Evolutionary conservation across 1,140 invertebrate genomes (phyloP).

Genomic region (Nasonia vitripennis): DNA sequence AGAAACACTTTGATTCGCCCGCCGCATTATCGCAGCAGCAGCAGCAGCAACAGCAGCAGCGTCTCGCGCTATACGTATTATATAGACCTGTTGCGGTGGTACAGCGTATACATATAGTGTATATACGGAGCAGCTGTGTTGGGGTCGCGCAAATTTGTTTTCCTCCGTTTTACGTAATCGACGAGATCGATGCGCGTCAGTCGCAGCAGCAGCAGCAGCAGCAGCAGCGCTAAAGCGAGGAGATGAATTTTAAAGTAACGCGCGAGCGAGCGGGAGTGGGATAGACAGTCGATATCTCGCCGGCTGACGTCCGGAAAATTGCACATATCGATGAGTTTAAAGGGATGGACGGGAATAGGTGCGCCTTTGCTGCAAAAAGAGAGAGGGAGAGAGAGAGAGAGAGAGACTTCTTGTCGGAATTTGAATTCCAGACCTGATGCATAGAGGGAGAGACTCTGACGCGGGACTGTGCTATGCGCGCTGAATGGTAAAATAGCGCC

Average conservation of each 20-base stretch:
- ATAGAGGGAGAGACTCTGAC: background rate
- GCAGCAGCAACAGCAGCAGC: background rate
- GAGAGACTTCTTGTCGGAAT: background rate
- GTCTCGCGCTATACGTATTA: too few species aligned
- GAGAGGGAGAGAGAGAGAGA: too few species aligned
- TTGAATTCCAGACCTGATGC: background rate
- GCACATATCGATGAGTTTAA: conserved; percentile 15
- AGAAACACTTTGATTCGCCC: background rate
- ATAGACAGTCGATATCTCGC: background rate
- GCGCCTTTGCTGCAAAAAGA: too few species aligned
- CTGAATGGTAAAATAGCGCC: background rate
- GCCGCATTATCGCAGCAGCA: background rate
- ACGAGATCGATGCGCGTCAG: background rate
- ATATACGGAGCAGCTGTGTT: background rate
- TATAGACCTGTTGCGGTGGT: background rate
- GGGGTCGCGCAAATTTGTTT: background rate
- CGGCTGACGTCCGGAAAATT: background rate
- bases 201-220: background rate
- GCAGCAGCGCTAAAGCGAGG: background rate
- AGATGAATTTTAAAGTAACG: conserved; percentile 15
- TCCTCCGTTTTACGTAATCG: background rate
- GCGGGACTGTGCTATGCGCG: too few species aligned
- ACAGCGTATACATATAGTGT: too few species aligned
- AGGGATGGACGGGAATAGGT: background rate
- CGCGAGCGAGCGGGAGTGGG: too few species aligned